Percentiles rank a stretch among this genome's conserved stretches.
Conservation (phyloP, 2,113 vertebrate genomes). For the Rhinichthys klamathensis region DNA sequence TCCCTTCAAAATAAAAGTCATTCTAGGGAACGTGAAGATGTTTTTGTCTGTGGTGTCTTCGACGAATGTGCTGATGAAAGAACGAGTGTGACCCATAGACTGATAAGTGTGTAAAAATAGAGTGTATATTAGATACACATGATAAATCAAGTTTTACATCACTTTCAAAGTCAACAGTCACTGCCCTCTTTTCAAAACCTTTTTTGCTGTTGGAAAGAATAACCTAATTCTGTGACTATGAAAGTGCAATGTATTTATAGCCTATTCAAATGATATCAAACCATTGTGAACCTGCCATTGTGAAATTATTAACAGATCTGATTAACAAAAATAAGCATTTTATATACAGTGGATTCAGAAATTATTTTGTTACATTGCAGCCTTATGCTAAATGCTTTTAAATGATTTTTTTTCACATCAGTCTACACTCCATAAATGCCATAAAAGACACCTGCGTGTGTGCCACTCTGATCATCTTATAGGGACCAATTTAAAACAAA, state of each 20-base stretch:
- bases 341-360: too few species aligned
- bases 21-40: too few species aligned
- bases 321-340: too few species aligned
- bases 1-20: conserved; percentile 35
- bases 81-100: not conserved
- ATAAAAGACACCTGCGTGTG: not conserved
- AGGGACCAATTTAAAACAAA: not conserved
- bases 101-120: not conserved
- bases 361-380: too few species aligned
- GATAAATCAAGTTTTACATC: not conserved
- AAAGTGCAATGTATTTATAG: not conserved
- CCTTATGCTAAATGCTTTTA: too few species aligned
- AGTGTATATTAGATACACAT: not conserved
- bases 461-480: not conserved
- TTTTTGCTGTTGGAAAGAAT: too few species aligned
- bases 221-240: not conserved
- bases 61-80: not conserved
- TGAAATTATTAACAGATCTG: too few species aligned
- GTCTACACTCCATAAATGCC: too few species aligned
- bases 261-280: not conserved
- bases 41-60: not conserved
- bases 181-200: too few species aligned
- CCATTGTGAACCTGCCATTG: not conserved
- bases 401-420: too few species aligned
- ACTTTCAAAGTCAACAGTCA: too few species aligned